A percentile compares a stretch with the other conserved stretches of the same genome.
phyloP scores from a whole-genome alignment of 2,113 vertebrate genomes.

The Siniperca chuatsi region DNA sequence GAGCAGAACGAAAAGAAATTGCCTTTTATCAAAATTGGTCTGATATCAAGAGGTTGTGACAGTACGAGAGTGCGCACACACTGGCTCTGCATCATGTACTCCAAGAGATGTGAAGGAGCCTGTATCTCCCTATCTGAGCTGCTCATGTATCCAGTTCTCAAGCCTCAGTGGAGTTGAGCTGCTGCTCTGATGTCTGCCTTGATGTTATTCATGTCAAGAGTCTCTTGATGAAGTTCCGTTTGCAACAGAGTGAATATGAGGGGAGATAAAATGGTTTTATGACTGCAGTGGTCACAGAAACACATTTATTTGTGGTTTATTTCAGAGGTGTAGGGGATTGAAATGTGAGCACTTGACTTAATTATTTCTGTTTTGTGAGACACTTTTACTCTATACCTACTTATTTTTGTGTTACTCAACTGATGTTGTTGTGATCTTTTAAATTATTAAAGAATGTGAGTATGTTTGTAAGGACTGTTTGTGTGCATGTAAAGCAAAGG shows the following conservation, averaged over 20 bases:
- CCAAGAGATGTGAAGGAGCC: neutral
- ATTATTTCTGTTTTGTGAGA: neutral
- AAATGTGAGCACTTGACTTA: neutral
- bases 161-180: conserved; percentile 32
- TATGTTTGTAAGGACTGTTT: neutral
- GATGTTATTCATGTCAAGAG: conserved; percentile 28
- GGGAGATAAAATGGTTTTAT: neutral
- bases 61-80: neutral
- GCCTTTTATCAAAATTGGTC: neutral
- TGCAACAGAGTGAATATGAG: neutral
- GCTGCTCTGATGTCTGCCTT: conserved; percentile 33
- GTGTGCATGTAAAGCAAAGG: neutral
- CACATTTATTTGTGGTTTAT: conserved; percentile 1
- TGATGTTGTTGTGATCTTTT: neutral
- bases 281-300: neutral
- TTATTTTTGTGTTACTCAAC: neutral
- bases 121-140: conserved; percentile 23
- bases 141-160: conserved; percentile 20
- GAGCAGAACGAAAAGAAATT: neutral
- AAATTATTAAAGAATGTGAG: neutral
- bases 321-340: neutral
- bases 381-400: neutral
- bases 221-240: conserved; percentile 41
- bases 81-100: neutral
- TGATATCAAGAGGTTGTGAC: conserved; percentile 8